These are phyloP conservation scores for Micronisus gabar DNA, from an alignment of 2,113 vertebrate species.

Conservation along the genomic window DNA sequence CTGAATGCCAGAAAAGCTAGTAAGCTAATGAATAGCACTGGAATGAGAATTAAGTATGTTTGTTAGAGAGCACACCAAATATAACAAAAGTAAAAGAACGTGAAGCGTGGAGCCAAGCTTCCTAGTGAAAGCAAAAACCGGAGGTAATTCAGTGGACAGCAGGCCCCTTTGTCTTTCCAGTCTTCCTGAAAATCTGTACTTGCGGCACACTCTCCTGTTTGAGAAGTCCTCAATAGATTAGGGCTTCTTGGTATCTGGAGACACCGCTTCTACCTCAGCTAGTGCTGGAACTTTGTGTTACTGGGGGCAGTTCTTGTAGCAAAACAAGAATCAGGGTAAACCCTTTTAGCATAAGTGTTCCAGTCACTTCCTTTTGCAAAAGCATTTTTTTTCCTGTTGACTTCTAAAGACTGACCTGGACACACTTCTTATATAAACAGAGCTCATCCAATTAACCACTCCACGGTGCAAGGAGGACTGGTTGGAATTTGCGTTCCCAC, in stretches of 20 bases:
- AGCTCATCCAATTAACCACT: background rate
- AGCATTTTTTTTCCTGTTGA: background rate
- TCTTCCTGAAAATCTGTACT: background rate
- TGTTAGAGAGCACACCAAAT: background rate
- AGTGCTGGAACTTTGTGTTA: background rate
- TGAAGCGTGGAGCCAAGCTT: background rate
- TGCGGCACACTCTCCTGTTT: background rate
- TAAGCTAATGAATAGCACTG: background rate
- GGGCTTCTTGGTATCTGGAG: background rate
- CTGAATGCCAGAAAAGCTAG: background rate
- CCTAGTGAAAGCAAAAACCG: background rate
- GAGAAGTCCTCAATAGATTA: fast-evolving
- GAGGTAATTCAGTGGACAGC: background rate
- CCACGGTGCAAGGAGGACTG: background rate
- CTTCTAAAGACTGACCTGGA: background rate
- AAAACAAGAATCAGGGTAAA: background rate
- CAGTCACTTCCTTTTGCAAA: background rate
- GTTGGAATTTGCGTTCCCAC: background rate
- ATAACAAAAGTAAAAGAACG: background rate
- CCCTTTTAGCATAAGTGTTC: background rate
- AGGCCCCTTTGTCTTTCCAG: background rate
- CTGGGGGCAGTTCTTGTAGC: background rate
- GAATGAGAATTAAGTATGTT: background rate
- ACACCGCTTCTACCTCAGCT: background rate
- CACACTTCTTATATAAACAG: background rate